Evolutionary conservation across 2,888 invertebrate genomes (phyloP).

Genomic region (Drosophila glabriapex): DNA sequence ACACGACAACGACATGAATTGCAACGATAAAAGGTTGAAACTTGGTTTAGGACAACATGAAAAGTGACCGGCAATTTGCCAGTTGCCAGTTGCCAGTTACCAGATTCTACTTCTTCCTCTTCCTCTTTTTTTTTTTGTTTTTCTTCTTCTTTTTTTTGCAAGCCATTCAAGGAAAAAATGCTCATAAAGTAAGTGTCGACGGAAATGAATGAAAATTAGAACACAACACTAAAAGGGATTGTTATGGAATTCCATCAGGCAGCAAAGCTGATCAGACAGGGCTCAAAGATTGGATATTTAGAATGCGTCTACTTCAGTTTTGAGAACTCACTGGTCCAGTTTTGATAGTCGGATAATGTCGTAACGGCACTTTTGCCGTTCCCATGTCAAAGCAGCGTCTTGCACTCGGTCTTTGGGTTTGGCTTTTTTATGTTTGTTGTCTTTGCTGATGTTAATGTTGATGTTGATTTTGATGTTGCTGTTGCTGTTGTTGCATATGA

Average conservation of each 20-base stretch:
- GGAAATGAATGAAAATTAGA: slow-evolving; percentile 1
- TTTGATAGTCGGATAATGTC: slow-evolving; percentile 38
- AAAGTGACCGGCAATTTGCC: slow-evolving; percentile 77
- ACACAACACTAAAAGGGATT: slow-evolving; percentile 32
- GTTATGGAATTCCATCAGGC: background rate
- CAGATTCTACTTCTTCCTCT: background rate
- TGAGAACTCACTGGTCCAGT: slow-evolving; percentile 38
- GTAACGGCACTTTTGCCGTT: slow-evolving; percentile 42
- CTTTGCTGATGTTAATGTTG: background rate
- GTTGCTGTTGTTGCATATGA: slow-evolving; percentile 22
- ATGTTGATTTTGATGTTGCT: background rate
- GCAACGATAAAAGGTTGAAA: slow-evolving; percentile 64
- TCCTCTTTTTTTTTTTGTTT: background rate
- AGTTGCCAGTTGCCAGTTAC: slow-evolving; percentile 35
- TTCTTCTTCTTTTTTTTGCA: background rate
- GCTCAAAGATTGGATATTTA: slow-evolving; percentile 15
- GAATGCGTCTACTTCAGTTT: slow-evolving; percentile 22
- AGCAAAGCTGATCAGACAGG: slow-evolving; percentile 20
- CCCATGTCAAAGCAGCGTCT: slow-evolving; percentile 33
- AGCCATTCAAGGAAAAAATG: background rate
- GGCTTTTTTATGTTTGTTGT: slow-evolving; percentile 10
- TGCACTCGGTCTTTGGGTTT: slow-evolving; percentile 17
- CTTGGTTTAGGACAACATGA: slow-evolving; percentile 60
- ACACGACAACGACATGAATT: slow-evolving; percentile 60
- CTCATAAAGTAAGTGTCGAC: slow-evolving; percentile 1